These are phyloP conservation scores for Synergus gifuensis DNA, from an alignment of 2,888 invertebrate genomes.

Conservation along the genomic window DNA sequence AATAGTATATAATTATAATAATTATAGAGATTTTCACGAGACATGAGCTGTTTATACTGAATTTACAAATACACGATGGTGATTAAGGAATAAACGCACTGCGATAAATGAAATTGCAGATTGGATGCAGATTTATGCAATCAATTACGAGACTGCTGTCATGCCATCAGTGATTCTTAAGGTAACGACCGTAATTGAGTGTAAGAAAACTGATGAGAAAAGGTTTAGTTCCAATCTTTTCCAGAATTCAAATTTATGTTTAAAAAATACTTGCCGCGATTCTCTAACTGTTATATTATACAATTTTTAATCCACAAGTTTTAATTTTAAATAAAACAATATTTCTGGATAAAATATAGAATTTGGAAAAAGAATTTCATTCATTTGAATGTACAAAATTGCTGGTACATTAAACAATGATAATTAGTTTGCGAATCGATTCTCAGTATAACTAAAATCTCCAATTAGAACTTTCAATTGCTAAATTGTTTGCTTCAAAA, in stretches of 20 bases:
- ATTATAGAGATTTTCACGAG: conserved; percentile 8
- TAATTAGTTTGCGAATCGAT: no score
- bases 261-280: no score
- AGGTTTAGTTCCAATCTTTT: neutral
- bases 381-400: no score
- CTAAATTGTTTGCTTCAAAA: neutral
- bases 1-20: neutral
- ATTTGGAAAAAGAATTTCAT: no score
- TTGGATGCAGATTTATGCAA: conserved; percentile 26
- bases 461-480: neutral
- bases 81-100: neutral
- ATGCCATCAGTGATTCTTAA: conserved; percentile 15
- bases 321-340: no score
- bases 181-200: conserved; percentile 15
- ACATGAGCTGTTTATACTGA: neutral
- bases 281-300: no score
- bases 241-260: no score
- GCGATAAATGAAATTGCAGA: conserved; percentile 13
- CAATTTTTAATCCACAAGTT: no score
- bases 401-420: no score
- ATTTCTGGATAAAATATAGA: no score
- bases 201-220: neutral
- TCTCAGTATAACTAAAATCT: neutral
- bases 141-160: conserved; percentile 14
- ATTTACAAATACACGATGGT: neutral